These are phyloP conservation scores for Sphaerophoria rueppellii DNA, from an alignment of 2,888 invertebrate genomes.

Conservation along the genomic window DNA sequence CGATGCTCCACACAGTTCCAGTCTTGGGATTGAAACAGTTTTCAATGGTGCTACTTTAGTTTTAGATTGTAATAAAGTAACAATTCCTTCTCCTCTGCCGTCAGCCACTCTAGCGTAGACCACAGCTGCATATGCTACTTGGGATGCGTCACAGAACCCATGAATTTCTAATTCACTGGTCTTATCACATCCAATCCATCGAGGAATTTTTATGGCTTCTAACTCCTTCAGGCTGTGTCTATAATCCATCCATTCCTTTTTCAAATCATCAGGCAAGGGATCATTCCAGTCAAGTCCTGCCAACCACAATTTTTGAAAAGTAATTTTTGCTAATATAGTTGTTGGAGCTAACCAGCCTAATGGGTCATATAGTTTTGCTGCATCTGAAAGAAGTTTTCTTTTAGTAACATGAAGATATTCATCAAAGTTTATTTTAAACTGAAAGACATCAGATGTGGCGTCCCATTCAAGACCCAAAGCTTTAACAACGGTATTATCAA, in stretches of 20 bases:
- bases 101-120: not conserved
- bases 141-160: slow-evolving; percentile 52
- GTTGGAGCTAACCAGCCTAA: slow-evolving; percentile 60
- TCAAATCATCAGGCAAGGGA: not conserved
- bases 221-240: not conserved
- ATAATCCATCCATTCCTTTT: not conserved
- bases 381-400: not conserved
- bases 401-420: not conserved
- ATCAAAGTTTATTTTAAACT: slow-evolving; percentile 28
- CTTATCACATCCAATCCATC: slow-evolving; percentile 1
- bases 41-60: slow-evolving; percentile 24
- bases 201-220: not conserved
- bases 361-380: slow-evolving; percentile 58
- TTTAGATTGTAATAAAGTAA: not conserved
- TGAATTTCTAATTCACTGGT: slow-evolving; percentile 16
- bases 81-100: not conserved
- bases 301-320: slow-evolving; percentile 61
- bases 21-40: not conserved
- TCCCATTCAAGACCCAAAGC: slow-evolving; percentile 40
- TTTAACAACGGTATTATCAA: slow-evolving; percentile 20
- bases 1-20: not conserved
- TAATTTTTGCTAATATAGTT: slow-evolving; percentile 56
- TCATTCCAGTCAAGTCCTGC: slow-evolving; percentile 49
- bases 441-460: slow-evolving; percentile 32
- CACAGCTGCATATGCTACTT: not conserved